A percentile compares a stretch with the other conserved stretches of the same genome.
Conservation (phyloP, 1,140 invertebrate species). For the Heliconius congener region DNA sequence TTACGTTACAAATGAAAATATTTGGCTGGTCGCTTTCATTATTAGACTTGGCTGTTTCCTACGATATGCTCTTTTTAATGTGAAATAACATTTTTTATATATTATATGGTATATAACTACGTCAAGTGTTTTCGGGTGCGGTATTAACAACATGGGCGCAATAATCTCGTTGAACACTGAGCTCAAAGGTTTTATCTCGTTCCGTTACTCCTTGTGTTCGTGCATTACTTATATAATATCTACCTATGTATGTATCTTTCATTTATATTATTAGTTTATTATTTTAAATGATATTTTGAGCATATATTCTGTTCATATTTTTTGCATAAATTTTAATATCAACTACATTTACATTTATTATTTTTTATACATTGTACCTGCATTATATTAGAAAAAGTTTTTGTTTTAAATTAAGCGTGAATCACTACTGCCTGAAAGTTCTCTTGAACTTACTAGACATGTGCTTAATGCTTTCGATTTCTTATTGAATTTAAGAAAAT, state of each 20-base stretch:
- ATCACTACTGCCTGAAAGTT: background rate
- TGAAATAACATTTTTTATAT: constrained; percentile 45
- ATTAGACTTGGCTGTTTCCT: constrained; percentile 71
- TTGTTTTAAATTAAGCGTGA: background rate
- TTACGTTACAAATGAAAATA: constrained; percentile 52
- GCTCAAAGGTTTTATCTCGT: constrained; percentile 60
- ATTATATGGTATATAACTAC: constrained; percentile 38
- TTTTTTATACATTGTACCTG: background rate
- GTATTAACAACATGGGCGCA: constrained; percentile 54
- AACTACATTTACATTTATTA: constrained; percentile 1
- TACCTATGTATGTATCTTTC: constrained; percentile 34
- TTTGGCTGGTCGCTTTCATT: constrained; percentile 71
- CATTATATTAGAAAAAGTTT: background rate
- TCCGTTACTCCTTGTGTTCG: constrained; percentile 32
- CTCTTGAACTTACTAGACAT: background rate
- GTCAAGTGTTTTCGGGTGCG: constrained; percentile 44
- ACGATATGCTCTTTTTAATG: constrained; percentile 56
- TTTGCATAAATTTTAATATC: background rate
- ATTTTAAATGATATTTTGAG: background rate
- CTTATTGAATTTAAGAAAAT: background rate
- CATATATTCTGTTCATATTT: background rate
- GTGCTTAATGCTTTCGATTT: background rate
- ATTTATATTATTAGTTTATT: constrained; percentile 8
- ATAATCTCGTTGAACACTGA: constrained; percentile 29
- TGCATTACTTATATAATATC: constrained; percentile 1